Base-by-base conservation (phyloP, 92 coral and sea anemone genomes). In the Isaurus tuberculatus region DNA sequence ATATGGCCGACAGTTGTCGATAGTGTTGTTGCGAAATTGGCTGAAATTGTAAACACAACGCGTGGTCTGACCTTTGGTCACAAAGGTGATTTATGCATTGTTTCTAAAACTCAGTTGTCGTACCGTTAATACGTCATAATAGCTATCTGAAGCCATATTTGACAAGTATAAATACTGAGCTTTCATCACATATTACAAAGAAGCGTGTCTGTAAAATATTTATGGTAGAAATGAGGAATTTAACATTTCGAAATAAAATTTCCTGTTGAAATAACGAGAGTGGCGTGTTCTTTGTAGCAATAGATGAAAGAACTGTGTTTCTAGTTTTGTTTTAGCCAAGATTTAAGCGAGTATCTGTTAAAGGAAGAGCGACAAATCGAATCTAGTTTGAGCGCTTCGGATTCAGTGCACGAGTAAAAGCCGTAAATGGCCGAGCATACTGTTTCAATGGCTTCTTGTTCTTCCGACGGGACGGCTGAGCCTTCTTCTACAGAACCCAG, bases 401-500 rank as follows among this genome's bases (percentile, higher is more conserved):
- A 65, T 65, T 65, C 71, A 65, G 71, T 14, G 37, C 71, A 31
- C 22, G 71, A 65, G 40, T 65, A 33, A 70, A 23, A 37, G 55
- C 32, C 32, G 30, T 8, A 70, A 32, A 20, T 42, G 51, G 55
- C 75, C 74, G 53, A 69, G 53, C 6, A 69, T 69, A 69, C 51
- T 34, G 74, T 69, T 69, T 69, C 74, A 69, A 69, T 4, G 53
- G 30, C 25, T 69, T 69, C 74, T 69, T 69, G 74, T 36, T 69
- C 51, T 16, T 69, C 74, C 15, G 74, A 36, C 51, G 74, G 31
- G 49, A 31, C 74, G 74, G 51, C 51, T 69, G 48, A 69, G 51
- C 74, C 46, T 14, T 40, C 7, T 70, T 70, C 75, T 70, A 34
- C 75, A 70, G 75, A 70, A 70, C 16, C 32, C 16, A 70, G 28